Base-by-base conservation (phyloP, 2,888 invertebrate genomes). In the Caenorhabditis panamensis region DNA sequence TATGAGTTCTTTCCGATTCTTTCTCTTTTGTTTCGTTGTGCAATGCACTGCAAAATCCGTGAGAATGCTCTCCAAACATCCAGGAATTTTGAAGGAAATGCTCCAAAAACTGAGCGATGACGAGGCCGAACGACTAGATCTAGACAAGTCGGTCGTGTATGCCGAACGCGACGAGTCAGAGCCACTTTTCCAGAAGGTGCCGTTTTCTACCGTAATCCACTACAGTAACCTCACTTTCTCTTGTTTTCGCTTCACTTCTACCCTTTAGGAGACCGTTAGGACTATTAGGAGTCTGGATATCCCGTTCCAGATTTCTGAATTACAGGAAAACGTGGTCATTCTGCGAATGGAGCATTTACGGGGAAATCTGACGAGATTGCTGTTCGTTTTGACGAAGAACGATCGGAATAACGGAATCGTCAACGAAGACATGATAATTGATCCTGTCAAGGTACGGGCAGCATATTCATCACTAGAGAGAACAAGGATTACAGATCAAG, bases 271-370 rank as follows among this genome's bases (percentile, higher is more conserved):
- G 9, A 4, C 4, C 31, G 31, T 36, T 62, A 68, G 62, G 18
- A 31, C 28, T 20, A 22, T 49, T n/a, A 44, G 31, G 4, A 18
- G 6, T 2, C 28, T 31, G 5, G 5, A 22, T 13, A 3, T 41
- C 41, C 13, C 8, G 5, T 41, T 41, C 13, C 41, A 41, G 41
- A 41, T 41, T 41, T 16, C 24, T 16, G n/a, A 28, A 4, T 59
- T 78, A 56, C 86, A 88, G 87, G 88, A 88, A 36, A 88, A 89
- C 59, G 87, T 90, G 16, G 82, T 90, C 24, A 83, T 90, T 51
- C 82, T 90, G 24, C 78, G 83, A 49, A 86, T 90, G 72, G 86
- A 83, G 20, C 86, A 84, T 20, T 69, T 83, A 24, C 77, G 77
- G 22, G 83, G 82, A 51, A 83, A 86, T 69, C 63, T 83, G 20